A percentile compares a stretch with the other conserved stretches of the same genome.
These are phyloP conservation scores for Perdita meconis DNA, from an alignment of 2,888 invertebrate species.

Conservation along the genomic window DNA sequence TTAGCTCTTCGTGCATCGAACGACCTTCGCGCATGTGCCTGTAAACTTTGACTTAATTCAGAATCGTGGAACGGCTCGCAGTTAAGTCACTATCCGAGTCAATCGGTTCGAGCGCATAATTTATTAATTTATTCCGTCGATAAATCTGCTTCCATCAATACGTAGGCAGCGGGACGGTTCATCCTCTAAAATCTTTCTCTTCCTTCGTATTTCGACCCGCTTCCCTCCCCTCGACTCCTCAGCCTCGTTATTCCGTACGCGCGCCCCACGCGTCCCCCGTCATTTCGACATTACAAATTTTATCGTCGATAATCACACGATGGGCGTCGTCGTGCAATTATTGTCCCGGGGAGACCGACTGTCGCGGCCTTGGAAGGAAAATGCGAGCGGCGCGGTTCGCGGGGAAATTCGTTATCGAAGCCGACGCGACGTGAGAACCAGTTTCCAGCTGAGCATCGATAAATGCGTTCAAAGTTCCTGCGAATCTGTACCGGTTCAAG, in stretches of 20 bases:
- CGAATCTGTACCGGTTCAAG: conserved; percentile 59
- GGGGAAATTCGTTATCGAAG: conserved; percentile 43
- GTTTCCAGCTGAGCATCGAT: conserved; percentile 49
- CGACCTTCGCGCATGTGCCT: no score
- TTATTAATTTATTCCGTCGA: conserved; percentile 75
- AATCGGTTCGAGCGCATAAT: conserved; percentile 50
- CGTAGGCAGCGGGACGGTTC: conserved; percentile 66
- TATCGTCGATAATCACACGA: conserved; percentile 42
- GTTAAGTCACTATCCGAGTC: background rate
- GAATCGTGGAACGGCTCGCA: background rate
- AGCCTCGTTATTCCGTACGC: conserved; percentile 46
- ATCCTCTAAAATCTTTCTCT: conserved; percentile 39
- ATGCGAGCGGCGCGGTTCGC: background rate
- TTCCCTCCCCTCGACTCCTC: conserved; percentile 15
- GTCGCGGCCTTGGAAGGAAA: conserved; percentile 15
- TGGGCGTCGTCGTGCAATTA: conserved; percentile 18
- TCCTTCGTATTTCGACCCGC: conserved; percentile 21
- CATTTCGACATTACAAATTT: conserved; percentile 32
- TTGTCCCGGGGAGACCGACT: background rate
- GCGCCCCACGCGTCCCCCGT: conserved; percentile 5
- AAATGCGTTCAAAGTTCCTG: conserved; percentile 37
- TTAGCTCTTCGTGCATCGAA: no score
- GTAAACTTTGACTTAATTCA: background rate
- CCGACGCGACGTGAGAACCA: conserved; percentile 47
- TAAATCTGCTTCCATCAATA: conserved; percentile 72